phyloP scores from a whole-genome alignment of 2,113 vertebrate genomes.

The Gallinago undulata region DNA sequence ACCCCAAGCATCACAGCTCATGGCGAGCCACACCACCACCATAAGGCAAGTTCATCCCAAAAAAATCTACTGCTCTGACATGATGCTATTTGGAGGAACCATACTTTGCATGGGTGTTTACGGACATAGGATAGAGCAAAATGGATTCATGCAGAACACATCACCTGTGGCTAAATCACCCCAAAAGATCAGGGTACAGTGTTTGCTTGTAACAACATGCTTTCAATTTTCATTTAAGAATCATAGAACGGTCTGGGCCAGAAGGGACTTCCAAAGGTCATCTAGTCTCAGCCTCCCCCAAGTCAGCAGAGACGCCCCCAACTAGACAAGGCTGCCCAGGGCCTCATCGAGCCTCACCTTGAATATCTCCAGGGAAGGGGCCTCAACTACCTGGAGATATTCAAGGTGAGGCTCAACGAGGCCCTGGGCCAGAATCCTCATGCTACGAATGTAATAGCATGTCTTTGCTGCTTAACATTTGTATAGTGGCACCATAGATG shows the following conservation, averaged over 20 bases:
- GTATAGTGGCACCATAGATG: neutral
- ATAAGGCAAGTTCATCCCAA: neutral
- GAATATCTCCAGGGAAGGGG: no score
- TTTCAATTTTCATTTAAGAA: neutral
- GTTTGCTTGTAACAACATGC: fast-evolving
- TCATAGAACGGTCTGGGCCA: no score
- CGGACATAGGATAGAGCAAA: neutral
- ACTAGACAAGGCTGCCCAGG: no score
- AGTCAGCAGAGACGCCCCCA: no score
- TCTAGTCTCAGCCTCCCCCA: no score
- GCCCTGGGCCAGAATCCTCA: no score
- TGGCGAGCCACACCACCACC: neutral
- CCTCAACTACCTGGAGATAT: no score
- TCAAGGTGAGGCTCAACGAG: no score
- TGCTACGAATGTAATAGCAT: fast-evolving
- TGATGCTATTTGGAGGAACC: neutral
- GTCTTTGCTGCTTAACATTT: neutral
- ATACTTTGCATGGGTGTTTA: neutral
- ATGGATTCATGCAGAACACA: fast-evolving
- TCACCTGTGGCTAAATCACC: neutral
- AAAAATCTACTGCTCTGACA: neutral
- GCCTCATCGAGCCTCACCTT: no score
- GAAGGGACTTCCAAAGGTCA: no score
- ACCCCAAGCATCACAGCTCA: neutral
- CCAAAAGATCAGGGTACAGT: fast-evolving